These are phyloP conservation scores for Riparia riparia DNA, from an alignment of 2,113 vertebrate genomes.

Conservation along the genomic window DNA sequence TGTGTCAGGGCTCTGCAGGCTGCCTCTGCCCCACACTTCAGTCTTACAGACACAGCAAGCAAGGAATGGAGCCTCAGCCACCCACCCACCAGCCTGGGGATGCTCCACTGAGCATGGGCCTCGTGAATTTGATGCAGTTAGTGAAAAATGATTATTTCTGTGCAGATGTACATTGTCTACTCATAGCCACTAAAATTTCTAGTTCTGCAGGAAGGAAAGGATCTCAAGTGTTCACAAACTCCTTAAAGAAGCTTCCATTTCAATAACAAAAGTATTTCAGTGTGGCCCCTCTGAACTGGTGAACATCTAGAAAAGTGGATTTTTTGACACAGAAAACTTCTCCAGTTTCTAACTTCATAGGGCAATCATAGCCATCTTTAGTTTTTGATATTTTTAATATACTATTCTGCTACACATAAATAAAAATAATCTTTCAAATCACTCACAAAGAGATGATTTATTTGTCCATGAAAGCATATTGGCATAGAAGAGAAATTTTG, in stretches of 20 bases:
- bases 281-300: not conserved
- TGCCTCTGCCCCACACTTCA: not conserved
- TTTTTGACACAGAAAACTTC: not conserved
- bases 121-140: not conserved
- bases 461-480: not conserved
- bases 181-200: not conserved
- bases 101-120: not conserved
- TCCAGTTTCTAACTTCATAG: not conserved
- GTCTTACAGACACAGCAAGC: not conserved
- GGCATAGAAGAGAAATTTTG: not conserved
- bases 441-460: not conserved
- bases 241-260: not conserved
- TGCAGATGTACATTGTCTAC: not conserved
- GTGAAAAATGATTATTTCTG: not conserved
- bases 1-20: not conserved
- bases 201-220: not conserved
- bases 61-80: not conserved
- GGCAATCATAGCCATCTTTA: not conserved
- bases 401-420: not conserved
- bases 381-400: not conserved
- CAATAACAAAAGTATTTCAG: not conserved
- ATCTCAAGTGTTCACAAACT: not conserved
- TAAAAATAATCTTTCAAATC: not conserved
- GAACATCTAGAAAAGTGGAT: not conserved
- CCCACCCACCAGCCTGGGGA: too few relatives aligned